A percentile compares a stretch with the other conserved stretches of the same genome.
Evolutionary conservation across 2,797 vertebrate genomes (phyloP).

Genomic region (Staurois parvus): DNA sequence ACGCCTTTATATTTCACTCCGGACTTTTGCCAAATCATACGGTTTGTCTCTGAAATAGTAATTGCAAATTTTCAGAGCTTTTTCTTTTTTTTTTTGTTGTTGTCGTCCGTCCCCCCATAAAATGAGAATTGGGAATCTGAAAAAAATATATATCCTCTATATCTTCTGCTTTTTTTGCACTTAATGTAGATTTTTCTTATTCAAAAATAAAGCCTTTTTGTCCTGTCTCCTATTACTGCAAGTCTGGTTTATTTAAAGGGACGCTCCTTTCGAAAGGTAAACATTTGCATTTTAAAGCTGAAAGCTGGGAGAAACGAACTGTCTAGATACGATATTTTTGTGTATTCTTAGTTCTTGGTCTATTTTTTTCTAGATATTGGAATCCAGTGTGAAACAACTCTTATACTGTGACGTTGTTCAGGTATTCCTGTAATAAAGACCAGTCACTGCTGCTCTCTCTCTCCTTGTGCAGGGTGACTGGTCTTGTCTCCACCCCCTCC

Average conservation of each 20-base stretch:
- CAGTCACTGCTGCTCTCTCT: no score
- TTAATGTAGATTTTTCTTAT: conserved; percentile 66
- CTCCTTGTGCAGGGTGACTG: no score
- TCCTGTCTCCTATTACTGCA: conserved; percentile 63
- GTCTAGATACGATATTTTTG: no score
- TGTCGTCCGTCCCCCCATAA: not conserved
- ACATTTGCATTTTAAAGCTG: no score
- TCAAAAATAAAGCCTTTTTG: conserved; percentile 73
- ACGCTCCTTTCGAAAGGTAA: no score
- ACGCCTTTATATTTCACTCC: not conserved
- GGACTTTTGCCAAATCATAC: conserved; percentile 32
- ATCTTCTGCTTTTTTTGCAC: conserved; percentile 64
- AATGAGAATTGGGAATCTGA: conserved; percentile 50
- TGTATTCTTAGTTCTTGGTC: no score
- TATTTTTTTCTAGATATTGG: no score
- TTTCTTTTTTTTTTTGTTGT: not conserved
- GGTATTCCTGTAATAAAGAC: no score
- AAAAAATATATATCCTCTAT: conserved; percentile 49
- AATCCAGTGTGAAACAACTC: no score
- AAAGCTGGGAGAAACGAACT: no score
- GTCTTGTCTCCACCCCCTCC: no score
- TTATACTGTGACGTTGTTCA: no score
- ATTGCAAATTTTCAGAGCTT: not conserved
- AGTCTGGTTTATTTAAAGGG: not conserved
- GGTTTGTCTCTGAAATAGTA: conserved; percentile 17